Percentiles rank a stretch among this genome's conserved stretches.
These are phyloP conservation scores for Percopsis transmontana DNA, from an alignment of 2,113 vertebrate species.

Conservation along the genomic window DNA sequence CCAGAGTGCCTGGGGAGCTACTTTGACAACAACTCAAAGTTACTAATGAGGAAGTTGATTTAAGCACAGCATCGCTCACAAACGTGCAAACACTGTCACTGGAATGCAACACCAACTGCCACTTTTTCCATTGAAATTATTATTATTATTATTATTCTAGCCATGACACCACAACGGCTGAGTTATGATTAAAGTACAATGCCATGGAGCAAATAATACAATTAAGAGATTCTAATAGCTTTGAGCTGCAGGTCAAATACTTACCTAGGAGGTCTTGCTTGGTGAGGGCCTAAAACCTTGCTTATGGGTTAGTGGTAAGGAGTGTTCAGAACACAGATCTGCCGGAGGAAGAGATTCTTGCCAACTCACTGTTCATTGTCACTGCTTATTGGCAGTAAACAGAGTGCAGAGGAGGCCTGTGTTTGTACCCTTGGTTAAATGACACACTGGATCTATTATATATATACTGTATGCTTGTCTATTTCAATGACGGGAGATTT, in stretches of 20 bases:
- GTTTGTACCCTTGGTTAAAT: slow-evolving; percentile 6
- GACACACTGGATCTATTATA: slow-evolving; percentile 1
- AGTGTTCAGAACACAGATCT: slow-evolving; percentile 3
- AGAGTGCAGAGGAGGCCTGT: background rate
- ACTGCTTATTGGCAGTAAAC: slow-evolving; percentile 28
- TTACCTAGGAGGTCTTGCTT: slow-evolving; percentile 20
- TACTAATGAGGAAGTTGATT: slow-evolving; percentile 53
- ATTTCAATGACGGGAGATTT: slow-evolving; percentile 1
- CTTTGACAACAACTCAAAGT: slow-evolving; percentile 33
- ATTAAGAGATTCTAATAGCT: slow-evolving; percentile 53
- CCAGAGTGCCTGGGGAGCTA: slow-evolving; percentile 45
- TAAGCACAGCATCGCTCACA: slow-evolving; percentile 8
- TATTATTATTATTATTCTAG: too few species aligned
- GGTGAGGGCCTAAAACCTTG: slow-evolving; percentile 30
- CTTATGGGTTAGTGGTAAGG: slow-evolving; percentile 18
- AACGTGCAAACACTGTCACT: slow-evolving; percentile 13
- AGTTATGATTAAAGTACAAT: slow-evolving; percentile 16
- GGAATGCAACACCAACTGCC: slow-evolving; percentile 28
- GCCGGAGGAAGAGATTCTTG: background rate
- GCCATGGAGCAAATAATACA: slow-evolving; percentile 24
- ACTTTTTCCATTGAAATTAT: slow-evolving; percentile 46
- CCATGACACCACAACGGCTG: slow-evolving; percentile 13
- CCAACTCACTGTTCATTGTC: slow-evolving; percentile 2
- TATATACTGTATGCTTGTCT: slow-evolving; percentile 3
- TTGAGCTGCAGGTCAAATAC: slow-evolving; percentile 36